Conservation (phyloP, 1,140 invertebrate species). For the Tetranychus cinnabarinus region DNA sequence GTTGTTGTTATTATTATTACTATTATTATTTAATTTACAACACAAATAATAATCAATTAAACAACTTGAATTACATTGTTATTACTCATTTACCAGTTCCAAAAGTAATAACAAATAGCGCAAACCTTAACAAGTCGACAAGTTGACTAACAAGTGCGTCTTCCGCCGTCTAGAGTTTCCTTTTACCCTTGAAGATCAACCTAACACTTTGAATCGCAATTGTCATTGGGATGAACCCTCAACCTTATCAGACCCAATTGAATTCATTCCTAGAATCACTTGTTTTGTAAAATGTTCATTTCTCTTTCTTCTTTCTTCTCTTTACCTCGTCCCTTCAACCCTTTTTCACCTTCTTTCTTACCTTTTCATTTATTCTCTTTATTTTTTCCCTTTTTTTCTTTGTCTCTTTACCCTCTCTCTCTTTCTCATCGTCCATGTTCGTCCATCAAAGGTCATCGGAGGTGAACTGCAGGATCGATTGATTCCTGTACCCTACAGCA, state of each 20-base stretch:
- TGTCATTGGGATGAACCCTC: too few species aligned
- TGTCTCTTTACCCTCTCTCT: background rate
- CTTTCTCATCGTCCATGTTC: background rate
- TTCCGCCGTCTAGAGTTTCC: background rate
- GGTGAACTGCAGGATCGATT: conserved; percentile 96
- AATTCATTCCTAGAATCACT: too few species aligned
- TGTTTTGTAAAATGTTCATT: background rate
- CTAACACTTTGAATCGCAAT: too few species aligned
- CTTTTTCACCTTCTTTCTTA: background rate
- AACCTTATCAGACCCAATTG: too few species aligned
- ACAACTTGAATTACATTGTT: too few species aligned
- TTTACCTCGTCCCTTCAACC: background rate
- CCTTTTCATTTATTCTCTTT: background rate
- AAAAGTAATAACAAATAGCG: too few species aligned
- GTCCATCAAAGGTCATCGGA: conserved; percentile 62
- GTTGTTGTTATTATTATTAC: too few species aligned
- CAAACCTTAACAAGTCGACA: too few species aligned
- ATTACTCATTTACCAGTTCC: too few species aligned
- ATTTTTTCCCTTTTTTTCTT: background rate
- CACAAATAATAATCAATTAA: too few species aligned
- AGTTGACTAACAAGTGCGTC: too few species aligned
- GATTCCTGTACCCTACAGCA: conserved; percentile 96
- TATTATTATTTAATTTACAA: too few species aligned
- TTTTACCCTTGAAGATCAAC: background rate
- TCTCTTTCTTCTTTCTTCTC: background rate